These are phyloP conservation scores for Ursus arctos DNA, from an alignment of 2,113 vertebrate genomes.

Conservation along the genomic window DNA sequence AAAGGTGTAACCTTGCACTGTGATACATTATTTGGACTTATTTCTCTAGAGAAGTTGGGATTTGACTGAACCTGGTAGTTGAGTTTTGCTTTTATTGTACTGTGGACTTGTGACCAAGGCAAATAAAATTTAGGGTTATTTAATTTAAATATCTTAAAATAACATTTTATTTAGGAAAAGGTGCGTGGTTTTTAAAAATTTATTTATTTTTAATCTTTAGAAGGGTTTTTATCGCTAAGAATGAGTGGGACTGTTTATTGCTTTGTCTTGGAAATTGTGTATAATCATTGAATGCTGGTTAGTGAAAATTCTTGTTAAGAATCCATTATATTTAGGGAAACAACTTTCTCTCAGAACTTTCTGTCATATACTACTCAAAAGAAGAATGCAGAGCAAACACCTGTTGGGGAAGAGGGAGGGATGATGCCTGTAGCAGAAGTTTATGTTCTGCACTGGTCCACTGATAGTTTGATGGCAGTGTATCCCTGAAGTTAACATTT, in stretches of 20 bases:
- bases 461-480: conserved; percentile 29
- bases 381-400: conserved; percentile 32
- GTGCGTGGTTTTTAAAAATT: neutral
- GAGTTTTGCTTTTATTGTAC: conserved; percentile 57
- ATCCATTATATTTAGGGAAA: neutral
- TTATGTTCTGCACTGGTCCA: neutral
- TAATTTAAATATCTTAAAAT: conserved; percentile 61
- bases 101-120: conserved; percentile 13
- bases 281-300: neutral
- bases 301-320: conserved; percentile 48
- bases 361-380: conserved; percentile 25
- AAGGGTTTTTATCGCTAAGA: conserved; percentile 54
- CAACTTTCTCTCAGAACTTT: conserved; percentile 57
- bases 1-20: neutral
- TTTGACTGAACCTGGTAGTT: conserved; percentile 6
- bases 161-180: conserved; percentile 55
- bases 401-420: conserved; percentile 41
- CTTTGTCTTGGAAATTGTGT: conserved; percentile 40
- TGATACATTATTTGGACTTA: conserved; percentile 40
- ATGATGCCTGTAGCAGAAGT: neutral
- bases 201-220: neutral
- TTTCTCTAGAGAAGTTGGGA: conserved; percentile 25
- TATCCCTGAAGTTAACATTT: conserved; percentile 58
- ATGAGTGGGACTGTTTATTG: conserved; percentile 39
- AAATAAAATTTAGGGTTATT: conserved; percentile 57